Percentiles rank a stretch among this genome's conserved stretches.
Evolutionary conservation across 2,888 invertebrate genomes (phyloP).

Genomic region (Synergus japonicus): DNA sequence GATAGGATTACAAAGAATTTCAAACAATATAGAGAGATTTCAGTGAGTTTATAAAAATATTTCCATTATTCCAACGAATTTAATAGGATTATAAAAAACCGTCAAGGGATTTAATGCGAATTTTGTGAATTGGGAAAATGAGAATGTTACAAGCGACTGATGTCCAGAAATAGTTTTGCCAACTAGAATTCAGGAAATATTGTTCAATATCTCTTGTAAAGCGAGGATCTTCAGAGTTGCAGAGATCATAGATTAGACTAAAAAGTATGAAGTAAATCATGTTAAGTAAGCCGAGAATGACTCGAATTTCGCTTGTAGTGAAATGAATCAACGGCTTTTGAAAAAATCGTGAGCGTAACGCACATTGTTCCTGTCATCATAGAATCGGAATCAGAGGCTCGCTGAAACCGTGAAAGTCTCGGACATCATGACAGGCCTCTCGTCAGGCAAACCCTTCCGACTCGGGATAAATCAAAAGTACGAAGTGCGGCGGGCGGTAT

Average conservation of each 20-base stretch:
- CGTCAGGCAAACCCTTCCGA: slow-evolving; percentile 55
- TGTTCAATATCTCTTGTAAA: no score
- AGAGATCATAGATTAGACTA: neutral
- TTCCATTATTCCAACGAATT: no score
- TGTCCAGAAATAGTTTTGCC: no score
- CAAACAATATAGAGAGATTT: no score
- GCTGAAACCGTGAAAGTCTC: slow-evolving; percentile 58
- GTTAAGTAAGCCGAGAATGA: neutral
- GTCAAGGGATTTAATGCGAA: no score
- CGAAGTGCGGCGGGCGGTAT: slow-evolving; percentile 71
- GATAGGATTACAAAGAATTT: no score
- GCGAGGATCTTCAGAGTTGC: no score
- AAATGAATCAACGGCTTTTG: slow-evolving; percentile 16
- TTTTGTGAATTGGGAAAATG: no score
- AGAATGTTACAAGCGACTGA: no score
- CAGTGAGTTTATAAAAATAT: no score
- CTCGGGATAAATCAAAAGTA: slow-evolving; percentile 75
- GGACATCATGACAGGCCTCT: slow-evolving; percentile 58
- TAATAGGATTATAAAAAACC: no score
- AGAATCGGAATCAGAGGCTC: slow-evolving; percentile 31
- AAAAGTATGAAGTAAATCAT: neutral
- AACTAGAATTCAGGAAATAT: no score
- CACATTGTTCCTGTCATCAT: slow-evolving; percentile 27
- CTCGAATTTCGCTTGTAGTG: neutral
- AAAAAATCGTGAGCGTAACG: neutral